Conservation (phyloP, 2,797 vertebrate species). For the Gallirallus australis region DNA sequence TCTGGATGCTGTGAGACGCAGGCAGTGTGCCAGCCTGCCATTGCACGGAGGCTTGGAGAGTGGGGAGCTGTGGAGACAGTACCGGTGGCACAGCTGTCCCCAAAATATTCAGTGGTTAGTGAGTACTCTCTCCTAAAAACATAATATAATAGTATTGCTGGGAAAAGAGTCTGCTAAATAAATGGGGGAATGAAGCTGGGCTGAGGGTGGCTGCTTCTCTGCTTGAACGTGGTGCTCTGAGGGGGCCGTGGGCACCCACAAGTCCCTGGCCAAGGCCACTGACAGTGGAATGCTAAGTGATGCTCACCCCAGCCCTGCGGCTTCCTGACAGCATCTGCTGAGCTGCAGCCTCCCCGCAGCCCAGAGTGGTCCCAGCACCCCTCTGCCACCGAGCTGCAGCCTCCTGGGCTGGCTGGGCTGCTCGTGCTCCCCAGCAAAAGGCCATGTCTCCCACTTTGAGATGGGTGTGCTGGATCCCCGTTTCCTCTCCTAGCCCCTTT, state of each 20-base stretch:
- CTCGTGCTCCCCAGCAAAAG: fast-evolving
- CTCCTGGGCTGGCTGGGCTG: fast-evolving
- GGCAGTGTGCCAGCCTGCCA: slow-evolving; percentile 14
- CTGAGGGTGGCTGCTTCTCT: background rate
- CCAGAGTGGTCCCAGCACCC: too few species aligned
- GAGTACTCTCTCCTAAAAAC: background rate
- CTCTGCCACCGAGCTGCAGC: fast-evolving
- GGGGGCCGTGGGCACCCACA: background rate
- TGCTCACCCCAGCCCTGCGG: fast-evolving
- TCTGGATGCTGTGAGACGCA: background rate
- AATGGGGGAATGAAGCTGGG: background rate
- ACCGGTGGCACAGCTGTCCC: background rate
- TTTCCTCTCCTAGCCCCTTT: background rate
- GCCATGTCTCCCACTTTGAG: background rate
- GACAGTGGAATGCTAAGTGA: background rate
- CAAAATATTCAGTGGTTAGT: background rate
- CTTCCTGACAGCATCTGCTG: background rate
- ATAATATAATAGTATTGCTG: fast-evolving
- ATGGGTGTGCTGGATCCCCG: background rate
- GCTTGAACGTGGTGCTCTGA: background rate
- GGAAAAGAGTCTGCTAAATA: background rate
- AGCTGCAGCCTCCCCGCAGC: background rate
- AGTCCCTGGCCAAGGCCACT: background rate
- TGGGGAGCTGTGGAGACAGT: background rate
- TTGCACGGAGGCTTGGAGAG: background rate